phyloP scores from a whole-genome alignment of 2,113 vertebrate genomes.

The Falco punctatus region DNA sequence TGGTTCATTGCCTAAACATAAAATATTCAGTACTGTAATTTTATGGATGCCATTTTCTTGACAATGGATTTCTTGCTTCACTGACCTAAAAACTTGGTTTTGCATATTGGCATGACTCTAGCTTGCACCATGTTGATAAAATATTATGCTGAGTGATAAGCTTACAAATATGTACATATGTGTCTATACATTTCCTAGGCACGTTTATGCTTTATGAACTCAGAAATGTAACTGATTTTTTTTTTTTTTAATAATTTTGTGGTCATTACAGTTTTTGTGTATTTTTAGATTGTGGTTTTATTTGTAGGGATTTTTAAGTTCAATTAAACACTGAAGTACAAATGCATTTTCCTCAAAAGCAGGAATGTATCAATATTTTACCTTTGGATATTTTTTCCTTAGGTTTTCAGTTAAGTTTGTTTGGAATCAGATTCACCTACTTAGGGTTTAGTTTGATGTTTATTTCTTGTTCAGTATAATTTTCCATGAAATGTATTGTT shows the following conservation, averaged over 20 bases:
- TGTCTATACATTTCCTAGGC: not conserved
- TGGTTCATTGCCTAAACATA: constrained; percentile 3
- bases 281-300: not conserved
- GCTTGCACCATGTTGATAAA: constrained; percentile 5
- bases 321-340: not conserved
- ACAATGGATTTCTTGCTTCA: constrained; percentile 59
- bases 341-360: not conserved
- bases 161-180: not conserved
- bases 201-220: not conserved
- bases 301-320: not conserved
- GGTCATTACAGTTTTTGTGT: not conserved
- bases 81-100: constrained; percentile 64
- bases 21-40: not conserved
- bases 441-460: not conserved
- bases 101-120: not conserved
- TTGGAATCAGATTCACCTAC: not conserved
- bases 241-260: not conserved
- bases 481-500: not conserved
- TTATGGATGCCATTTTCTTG: constrained; percentile 48
- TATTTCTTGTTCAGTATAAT: not conserved
- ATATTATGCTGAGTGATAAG: not conserved
- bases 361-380: not conserved
- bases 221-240: not conserved
- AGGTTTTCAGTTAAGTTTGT: not conserved
- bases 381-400: not conserved